These are phyloP conservation scores for Littorina saxatilis DNA, from an alignment of 1,140 invertebrate genomes.

Conservation along the genomic window DNA sequence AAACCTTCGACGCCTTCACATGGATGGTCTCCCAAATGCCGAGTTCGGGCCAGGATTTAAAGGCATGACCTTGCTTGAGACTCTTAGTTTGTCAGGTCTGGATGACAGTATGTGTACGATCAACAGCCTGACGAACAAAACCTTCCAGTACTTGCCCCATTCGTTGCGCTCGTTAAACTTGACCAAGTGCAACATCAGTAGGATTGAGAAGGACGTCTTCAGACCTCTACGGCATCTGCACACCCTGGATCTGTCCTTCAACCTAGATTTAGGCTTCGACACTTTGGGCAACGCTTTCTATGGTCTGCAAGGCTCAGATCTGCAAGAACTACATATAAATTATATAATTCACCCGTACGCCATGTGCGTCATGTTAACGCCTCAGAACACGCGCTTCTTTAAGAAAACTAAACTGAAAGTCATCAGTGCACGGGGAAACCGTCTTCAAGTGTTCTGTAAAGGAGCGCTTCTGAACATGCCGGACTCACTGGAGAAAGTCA, in stretches of 20 bases:
- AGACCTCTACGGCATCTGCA: slow-evolving; percentile 19
- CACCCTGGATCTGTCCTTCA: slow-evolving; percentile 38
- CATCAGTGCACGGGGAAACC: not conserved
- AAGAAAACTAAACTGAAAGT: slow-evolving; percentile 31
- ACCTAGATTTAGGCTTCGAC: slow-evolving; percentile 31
- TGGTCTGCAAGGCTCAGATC: slow-evolving; percentile 30
- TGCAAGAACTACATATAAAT: slow-evolving; percentile 30
- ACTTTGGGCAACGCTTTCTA: slow-evolving; percentile 20
- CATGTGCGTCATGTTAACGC: not conserved
- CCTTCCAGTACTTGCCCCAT: not conserved
- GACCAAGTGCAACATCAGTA: slow-evolving; percentile 30
- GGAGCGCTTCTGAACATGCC: slow-evolving; percentile 18
- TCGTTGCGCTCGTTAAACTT: slow-evolving; percentile 39
- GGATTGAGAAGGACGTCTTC: slow-evolving; percentile 30
- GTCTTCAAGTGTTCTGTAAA: not conserved
- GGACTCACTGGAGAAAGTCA: not conserved
- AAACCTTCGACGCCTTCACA: not conserved
- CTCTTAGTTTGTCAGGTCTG: slow-evolving; percentile 4
- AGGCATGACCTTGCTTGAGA: not conserved
- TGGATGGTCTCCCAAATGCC: slow-evolving; percentile 11
- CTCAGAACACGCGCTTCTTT: slow-evolving; percentile 27
- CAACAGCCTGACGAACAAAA: not conserved
- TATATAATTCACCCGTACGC: slow-evolving; percentile 4
- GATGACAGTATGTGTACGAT: not conserved
- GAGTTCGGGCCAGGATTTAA: not conserved